phyloP scores from a whole-genome alignment of 2,113 vertebrate species.

The Shinisaurus crocodilurus region DNA sequence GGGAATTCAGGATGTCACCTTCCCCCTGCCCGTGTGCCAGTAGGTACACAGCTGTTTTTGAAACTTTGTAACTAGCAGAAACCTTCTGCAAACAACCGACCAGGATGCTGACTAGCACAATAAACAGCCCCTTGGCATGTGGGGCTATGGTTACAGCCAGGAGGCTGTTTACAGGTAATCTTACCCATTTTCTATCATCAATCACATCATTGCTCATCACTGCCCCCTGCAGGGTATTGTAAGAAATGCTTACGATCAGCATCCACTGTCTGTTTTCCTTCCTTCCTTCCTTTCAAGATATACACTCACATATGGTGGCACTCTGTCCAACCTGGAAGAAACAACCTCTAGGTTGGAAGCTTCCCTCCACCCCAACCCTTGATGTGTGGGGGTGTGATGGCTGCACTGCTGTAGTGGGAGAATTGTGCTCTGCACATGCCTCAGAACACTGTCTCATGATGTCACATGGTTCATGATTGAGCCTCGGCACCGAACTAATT shows the following conservation, averaged over 20 bases:
- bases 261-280: not conserved
- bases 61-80: not conserved
- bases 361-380: not conserved
- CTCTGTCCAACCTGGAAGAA: too few relatives aligned
- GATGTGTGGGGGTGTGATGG: too few relatives aligned
- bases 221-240: not conserved
- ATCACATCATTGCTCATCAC: not conserved
- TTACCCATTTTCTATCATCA: not conserved
- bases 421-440: not conserved
- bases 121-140: not conserved
- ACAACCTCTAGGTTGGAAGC: not conserved
- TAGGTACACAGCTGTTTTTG: not conserved
- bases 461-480: too few relatives aligned
- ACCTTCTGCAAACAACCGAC: slow-evolving; percentile 23
- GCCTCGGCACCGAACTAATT: too few relatives aligned
- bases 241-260: not conserved
- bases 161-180: not conserved
- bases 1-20: not conserved
- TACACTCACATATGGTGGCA: too few relatives aligned
- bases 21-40: not conserved
- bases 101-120: not conserved
- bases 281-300: too few relatives aligned
- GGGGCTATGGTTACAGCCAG: not conserved
- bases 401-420: not conserved
- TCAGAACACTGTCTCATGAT: not conserved